phyloP scores from a whole-genome alignment of 2,888 invertebrate species.

The Exephanes ischioxanthus region DNA sequence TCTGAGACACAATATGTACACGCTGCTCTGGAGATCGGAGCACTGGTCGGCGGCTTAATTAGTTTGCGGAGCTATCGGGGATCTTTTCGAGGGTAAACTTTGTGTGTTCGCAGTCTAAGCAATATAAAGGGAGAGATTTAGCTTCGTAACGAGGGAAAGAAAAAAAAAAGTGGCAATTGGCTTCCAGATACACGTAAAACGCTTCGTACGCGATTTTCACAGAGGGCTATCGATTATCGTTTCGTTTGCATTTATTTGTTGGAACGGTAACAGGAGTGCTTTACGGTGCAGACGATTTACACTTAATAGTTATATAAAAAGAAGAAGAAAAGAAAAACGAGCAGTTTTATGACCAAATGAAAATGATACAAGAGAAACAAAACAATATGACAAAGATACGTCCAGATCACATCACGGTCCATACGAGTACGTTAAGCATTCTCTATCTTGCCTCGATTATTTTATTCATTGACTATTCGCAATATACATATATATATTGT shows the following conservation, averaged over 20 bases:
- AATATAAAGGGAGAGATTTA: conserved; percentile 38
- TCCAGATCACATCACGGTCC: conserved; percentile 64
- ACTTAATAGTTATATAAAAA: conserved; percentile 34
- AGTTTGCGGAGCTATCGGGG: background rate
- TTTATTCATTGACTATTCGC: conserved; percentile 35
- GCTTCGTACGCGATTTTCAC: conserved; percentile 45
- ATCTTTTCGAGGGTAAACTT: background rate
- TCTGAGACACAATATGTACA: conserved; percentile 87
- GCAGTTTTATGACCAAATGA: conserved; percentile 26
- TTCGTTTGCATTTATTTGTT: conserved; percentile 48
- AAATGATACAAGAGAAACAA: conserved; percentile 24
- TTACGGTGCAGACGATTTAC: conserved; percentile 67
- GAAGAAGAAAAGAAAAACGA: conserved; percentile 23
- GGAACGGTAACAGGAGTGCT: conserved; percentile 67
- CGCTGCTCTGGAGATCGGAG: conserved; percentile 90
- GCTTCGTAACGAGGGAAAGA: background rate
- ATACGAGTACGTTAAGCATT: conserved; percentile 47
- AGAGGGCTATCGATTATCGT: conserved; percentile 29
- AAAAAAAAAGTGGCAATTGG: conserved; percentile 8
- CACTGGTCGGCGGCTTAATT: conserved; percentile 87
- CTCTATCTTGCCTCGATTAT: conserved; percentile 52
- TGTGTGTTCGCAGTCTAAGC: conserved; percentile 31
- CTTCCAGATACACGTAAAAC: conserved; percentile 46
- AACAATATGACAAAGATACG: conserved; percentile 48
- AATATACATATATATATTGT: background rate